Percentiles rank a stretch among this genome's conserved stretches.
Conservation (phyloP, 2,888 invertebrate species). For the Pristionchus arcanus region DNA sequence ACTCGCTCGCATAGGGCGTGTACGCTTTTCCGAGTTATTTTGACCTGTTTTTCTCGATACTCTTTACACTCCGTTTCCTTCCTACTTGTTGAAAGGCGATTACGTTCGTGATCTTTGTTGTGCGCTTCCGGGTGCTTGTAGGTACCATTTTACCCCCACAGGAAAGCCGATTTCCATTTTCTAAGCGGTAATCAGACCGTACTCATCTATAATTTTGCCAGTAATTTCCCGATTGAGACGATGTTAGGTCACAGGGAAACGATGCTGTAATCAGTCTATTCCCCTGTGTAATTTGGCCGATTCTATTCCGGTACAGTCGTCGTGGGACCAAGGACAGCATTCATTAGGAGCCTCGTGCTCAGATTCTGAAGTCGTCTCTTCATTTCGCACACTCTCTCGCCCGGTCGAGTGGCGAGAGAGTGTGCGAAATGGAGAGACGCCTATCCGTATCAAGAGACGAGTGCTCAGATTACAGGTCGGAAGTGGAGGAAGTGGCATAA, state of each 20-base stretch:
- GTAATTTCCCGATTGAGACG: too few relatives aligned
- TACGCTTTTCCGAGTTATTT: neutral
- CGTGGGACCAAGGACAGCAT: neutral
- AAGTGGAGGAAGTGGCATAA: too few relatives aligned
- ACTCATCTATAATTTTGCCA: neutral
- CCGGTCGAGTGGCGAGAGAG: too few relatives aligned
- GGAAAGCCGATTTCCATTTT: too few relatives aligned
- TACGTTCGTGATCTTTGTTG: too few relatives aligned
- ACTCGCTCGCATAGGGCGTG: neutral
- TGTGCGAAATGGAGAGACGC: too few relatives aligned
- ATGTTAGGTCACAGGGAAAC: neutral
- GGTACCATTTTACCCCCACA: too few relatives aligned
- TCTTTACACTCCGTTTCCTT: neutral
- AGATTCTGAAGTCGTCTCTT: too few relatives aligned
- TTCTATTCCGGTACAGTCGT: neutral
- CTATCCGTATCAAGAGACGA: neutral
- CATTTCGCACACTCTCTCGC: too few relatives aligned
- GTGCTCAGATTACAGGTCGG: too few relatives aligned
- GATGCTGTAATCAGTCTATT: neutral
- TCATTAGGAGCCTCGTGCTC: neutral
- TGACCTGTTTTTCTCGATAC: neutral
- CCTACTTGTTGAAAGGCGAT: neutral
- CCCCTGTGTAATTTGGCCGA: too few relatives aligned
- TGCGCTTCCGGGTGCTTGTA: too few relatives aligned
- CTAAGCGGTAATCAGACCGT: neutral